Evolutionary conservation across 2,113 vertebrate species (phyloP).

Genomic region (Oxyruncus cristatus): DNA sequence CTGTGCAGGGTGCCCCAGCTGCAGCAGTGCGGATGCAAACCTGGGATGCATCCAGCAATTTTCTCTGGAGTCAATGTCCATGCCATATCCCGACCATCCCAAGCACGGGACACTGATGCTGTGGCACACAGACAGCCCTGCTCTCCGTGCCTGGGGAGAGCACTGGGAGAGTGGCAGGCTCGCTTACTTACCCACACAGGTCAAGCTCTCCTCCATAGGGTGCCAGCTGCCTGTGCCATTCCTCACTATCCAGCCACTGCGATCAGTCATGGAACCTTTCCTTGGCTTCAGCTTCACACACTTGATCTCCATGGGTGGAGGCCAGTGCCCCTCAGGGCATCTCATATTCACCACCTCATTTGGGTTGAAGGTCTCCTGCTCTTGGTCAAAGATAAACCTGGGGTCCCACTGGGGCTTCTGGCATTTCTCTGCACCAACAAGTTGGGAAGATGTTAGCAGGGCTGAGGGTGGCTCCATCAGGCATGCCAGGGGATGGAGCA

Average conservation of each 20-base stretch:
- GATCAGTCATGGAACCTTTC: background rate
- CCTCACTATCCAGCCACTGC: background rate
- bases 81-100: background rate
- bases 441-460: background rate
- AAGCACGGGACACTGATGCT: rapidly evolving
- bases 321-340: slow-evolving; percentile 5
- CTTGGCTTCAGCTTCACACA: background rate
- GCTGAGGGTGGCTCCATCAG: background rate
- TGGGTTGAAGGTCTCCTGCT: background rate
- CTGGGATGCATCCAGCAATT: background rate
- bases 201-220: background rate
- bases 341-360: background rate
- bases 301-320: background rate
- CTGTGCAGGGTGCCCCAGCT: background rate
- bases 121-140: background rate
- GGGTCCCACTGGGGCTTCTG: slow-evolving; percentile 1
- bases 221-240: background rate
- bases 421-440: background rate
- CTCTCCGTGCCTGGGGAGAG: background rate
- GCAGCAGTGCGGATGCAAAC: background rate
- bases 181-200: slow-evolving; percentile 4
- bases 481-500: background rate
- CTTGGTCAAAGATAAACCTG: background rate
- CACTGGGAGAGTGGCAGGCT: background rate
- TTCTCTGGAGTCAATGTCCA: background rate